These are phyloP conservation scores for Mythimna loreyi DNA, from an alignment of 2,888 invertebrate species.

Conservation along the genomic window DNA sequence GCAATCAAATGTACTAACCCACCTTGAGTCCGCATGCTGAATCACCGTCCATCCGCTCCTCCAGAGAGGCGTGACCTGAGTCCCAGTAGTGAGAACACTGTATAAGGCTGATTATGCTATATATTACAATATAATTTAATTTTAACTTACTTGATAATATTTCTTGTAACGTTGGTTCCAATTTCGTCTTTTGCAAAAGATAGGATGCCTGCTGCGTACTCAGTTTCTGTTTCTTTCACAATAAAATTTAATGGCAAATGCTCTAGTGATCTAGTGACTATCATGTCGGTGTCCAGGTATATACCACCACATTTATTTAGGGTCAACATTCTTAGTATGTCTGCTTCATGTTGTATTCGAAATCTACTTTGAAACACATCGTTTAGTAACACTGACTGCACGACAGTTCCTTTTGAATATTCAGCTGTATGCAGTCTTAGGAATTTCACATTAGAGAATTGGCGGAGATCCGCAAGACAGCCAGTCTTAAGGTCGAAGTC, in stretches of 20 bases:
- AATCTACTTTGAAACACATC: slow-evolving; percentile 22
- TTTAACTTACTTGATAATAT: slow-evolving; percentile 33
- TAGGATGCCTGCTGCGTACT: slow-evolving; percentile 61
- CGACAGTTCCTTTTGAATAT: slow-evolving; percentile 71
- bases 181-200: slow-evolving; percentile 79
- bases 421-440: slow-evolving; percentile 57
- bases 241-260: slow-evolving; percentile 89
- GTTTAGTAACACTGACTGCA: slow-evolving; percentile 38
- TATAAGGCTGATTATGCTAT: no score
- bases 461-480: slow-evolving; percentile 31
- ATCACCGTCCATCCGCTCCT: no score
- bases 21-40: no score
- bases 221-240: slow-evolving; percentile 88
- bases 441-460: slow-evolving; percentile 40
- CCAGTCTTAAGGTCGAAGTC: slow-evolving; percentile 22
- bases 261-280: slow-evolving; percentile 91
- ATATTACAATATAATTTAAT: no score
- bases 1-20: no score
- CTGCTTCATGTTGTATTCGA: slow-evolving; percentile 90
- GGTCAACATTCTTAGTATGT: slow-evolving; percentile 91
- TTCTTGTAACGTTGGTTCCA: slow-evolving; percentile 38
- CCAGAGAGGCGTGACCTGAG: no score
- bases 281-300: slow-evolving; percentile 93
- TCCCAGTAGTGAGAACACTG: no score
- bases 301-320: slow-evolving; percentile 94